Conservation (phyloP, 2,888 invertebrate species). For the Pogonocherus hispidulus region DNA sequence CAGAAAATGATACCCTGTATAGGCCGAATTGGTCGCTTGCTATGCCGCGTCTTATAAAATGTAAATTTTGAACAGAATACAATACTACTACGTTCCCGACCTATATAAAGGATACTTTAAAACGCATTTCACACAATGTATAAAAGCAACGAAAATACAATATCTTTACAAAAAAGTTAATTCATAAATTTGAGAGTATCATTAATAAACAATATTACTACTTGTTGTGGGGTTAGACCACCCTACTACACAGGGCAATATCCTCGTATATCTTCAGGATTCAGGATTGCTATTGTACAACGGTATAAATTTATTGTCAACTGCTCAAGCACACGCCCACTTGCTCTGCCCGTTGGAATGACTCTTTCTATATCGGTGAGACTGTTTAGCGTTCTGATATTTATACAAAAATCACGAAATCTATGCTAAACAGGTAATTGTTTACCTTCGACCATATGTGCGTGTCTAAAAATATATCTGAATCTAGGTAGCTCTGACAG, state of each 20-base stretch:
- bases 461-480: conserved; percentile 11
- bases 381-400: conserved; percentile 15
- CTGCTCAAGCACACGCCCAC: neutral
- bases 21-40: too few relatives aligned
- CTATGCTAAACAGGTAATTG: conserved; percentile 23
- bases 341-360: neutral
- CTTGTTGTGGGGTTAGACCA: neutral
- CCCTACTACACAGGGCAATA: neutral
- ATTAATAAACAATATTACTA: neutral
- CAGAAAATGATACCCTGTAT: too few relatives aligned
- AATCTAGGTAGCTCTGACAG: conserved; percentile 3
- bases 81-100: too few relatives aligned
- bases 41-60: too few relatives aligned
- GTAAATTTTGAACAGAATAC: too few relatives aligned
- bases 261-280: neutral
- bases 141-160: too few relatives aligned
- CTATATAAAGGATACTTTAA: too few relatives aligned
- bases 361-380: conserved; percentile 31
- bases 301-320: neutral
- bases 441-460: conserved; percentile 38
- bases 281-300: neutral
- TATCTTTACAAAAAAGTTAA: too few relatives aligned
- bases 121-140: too few relatives aligned
- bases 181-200: too few relatives aligned
- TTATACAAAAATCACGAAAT: conserved; percentile 24